phyloP scores from a whole-genome alignment of 1,140 invertebrate genomes.

The Heliconius hermathena region DNA sequence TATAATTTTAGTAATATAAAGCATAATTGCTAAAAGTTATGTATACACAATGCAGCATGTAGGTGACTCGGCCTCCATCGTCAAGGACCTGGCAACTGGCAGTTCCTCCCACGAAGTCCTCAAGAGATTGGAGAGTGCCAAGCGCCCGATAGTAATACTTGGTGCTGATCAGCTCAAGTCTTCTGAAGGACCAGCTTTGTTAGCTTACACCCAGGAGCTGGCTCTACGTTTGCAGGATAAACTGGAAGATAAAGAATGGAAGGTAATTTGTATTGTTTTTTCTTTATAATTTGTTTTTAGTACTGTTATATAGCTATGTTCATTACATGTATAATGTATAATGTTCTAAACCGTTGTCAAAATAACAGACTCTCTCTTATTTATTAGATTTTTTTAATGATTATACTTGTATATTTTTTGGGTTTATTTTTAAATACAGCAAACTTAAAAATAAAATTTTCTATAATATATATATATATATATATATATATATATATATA shows the following conservation, averaged over 20 bases:
- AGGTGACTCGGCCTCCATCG: slow-evolving; percentile 88
- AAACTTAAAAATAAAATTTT: no score
- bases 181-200: slow-evolving; percentile 89
- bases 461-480: no score
- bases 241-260: slow-evolving; percentile 75
- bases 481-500: no score
- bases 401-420: no score
- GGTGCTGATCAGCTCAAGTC: slow-evolving; percentile 92
- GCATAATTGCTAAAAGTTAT: no score
- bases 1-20: no score
- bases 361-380: no score
- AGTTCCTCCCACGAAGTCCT: slow-evolving; percentile 89
- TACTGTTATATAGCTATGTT: background rate
- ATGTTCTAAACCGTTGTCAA: no score
- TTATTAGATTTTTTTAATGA: no score
- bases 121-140: slow-evolving; percentile 89
- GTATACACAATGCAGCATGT: slow-evolving; percentile 84
- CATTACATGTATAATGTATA: no score
- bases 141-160: slow-evolving; percentile 94
- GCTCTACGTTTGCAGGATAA: slow-evolving; percentile 81
- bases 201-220: slow-evolving; percentile 89
- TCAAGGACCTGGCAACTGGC: slow-evolving; percentile 86
- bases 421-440: no score
- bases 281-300: background rate
- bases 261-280: slow-evolving; percentile 48